These are phyloP conservation scores for Stigmatopora argus DNA, from an alignment of 2,113 vertebrate species.

Conservation along the genomic window DNA sequence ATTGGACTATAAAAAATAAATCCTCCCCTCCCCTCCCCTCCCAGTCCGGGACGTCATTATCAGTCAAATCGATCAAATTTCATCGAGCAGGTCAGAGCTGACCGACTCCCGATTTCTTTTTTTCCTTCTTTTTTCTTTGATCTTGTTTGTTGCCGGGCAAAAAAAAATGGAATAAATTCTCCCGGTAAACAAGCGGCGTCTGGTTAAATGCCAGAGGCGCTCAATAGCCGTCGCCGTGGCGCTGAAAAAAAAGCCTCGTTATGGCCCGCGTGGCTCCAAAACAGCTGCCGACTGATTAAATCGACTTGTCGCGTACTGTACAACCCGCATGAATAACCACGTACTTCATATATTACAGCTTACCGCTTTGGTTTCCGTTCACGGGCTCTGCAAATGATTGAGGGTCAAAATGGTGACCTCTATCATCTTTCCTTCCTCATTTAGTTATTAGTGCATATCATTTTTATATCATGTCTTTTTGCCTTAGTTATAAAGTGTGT, in stretches of 20 bases:
- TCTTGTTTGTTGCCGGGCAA: neutral
- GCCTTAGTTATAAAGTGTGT: no score
- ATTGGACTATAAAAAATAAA: neutral
- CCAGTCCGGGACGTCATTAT: constrained; percentile 7
- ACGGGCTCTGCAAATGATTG: no score
- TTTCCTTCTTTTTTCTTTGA: neutral
- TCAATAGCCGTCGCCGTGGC: constrained; percentile 12
- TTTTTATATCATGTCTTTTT: no score
- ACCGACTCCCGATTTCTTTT: neutral
- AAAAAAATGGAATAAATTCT: constrained; percentile 1
- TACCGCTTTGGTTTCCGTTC: no score
- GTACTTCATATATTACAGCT: no score
- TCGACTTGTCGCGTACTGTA: neutral
- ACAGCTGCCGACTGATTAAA: neutral
- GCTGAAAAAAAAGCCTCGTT: constrained; percentile 1
- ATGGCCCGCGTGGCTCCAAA: neutral
- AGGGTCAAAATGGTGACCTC: no score
- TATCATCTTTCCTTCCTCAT: no score
- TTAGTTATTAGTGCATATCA: no score
- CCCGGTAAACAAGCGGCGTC: constrained; percentile 2
- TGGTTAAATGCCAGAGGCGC: neutral
- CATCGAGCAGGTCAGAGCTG: neutral
- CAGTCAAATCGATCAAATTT: constrained; percentile 1
- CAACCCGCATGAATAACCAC: neutral
- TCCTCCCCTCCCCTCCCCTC: no score